phyloP scores from a whole-genome alignment of 2,113 vertebrate genomes.

The Pycnonotus jocosus region DNA sequence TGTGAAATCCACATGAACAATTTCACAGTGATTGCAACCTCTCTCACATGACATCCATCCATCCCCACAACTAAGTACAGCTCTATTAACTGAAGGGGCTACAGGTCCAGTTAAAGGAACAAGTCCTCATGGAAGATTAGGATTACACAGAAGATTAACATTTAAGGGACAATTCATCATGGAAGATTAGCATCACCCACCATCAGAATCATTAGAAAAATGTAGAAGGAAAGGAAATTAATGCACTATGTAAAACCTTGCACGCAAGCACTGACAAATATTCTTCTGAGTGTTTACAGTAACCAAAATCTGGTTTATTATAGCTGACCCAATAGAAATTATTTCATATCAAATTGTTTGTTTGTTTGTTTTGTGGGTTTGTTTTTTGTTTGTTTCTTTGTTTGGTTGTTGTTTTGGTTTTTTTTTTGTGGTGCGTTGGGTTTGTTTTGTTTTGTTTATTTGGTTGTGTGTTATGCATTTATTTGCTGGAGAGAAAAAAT shows the following conservation, averaged over 20 bases:
- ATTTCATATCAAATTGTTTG: not conserved
- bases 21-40: too few relatives aligned
- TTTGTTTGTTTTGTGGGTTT: not conserved
- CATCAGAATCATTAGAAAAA: not conserved
- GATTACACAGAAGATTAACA: fast-evolving
- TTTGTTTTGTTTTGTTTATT: too few relatives aligned
- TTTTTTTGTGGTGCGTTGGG: too few relatives aligned
- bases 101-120: not conserved
- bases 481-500: not conserved
- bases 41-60: too few relatives aligned
- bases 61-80: not conserved
- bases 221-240: not conserved
- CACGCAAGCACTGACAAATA: not conserved
- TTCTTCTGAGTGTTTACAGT: not conserved
- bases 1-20: too few relatives aligned
- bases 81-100: not conserved
- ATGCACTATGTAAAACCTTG: not conserved
- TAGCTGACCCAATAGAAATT: not conserved
- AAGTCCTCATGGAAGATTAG: not conserved
- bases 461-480: not conserved
- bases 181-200: not conserved
- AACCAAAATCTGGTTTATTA: not conserved
- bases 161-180: not conserved
- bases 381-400: too few relatives aligned
- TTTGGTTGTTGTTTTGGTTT: too few relatives aligned